Evolutionary conservation across 1,140 invertebrate genomes (phyloP).

Genomic region (Macrocentrus cingulum): DNA sequence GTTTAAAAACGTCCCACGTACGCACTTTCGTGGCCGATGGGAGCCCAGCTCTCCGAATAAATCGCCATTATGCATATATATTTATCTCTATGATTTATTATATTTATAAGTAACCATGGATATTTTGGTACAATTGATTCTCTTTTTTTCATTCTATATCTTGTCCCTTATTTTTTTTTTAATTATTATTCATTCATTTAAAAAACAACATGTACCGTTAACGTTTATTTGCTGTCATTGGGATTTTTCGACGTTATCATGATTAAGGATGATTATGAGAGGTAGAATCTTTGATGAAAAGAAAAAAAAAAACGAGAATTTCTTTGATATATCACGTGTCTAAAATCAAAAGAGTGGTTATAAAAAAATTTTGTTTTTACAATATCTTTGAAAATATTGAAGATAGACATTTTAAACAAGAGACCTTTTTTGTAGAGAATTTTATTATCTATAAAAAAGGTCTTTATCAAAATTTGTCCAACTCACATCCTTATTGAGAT

Average conservation of each 20-base stretch:
- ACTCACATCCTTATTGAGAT: too few relatives aligned
- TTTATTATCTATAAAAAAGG: too few relatives aligned
- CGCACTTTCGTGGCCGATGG: constrained; percentile 50
- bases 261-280: too few relatives aligned
- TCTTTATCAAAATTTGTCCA: too few relatives aligned
- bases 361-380: too few relatives aligned
- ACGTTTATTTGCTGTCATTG: constrained; percentile 23
- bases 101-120: constrained; percentile 58
- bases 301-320: too few relatives aligned
- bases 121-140: constrained; percentile 58
- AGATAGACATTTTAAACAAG: too few relatives aligned
- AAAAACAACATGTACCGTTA: constrained; percentile 48
- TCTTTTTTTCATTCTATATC: constrained; percentile 43
- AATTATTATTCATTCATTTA: constrained; percentile 30
- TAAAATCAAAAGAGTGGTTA: too few relatives aligned
- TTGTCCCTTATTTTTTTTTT: constrained; percentile 34
- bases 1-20: constrained; percentile 56
- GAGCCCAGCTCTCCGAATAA: constrained; percentile 60
- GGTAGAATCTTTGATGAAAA: too few relatives aligned
- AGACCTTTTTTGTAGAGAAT: too few relatives aligned
- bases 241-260: constrained; percentile 14
- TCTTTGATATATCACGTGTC: too few relatives aligned
- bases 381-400: too few relatives aligned
- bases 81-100: constrained; percentile 57
- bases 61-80: constrained; percentile 52